Percentiles rank a stretch among this genome's conserved stretches.
Conservation (phyloP, 2,113 vertebrate genomes). For the Lota lota region DNA sequence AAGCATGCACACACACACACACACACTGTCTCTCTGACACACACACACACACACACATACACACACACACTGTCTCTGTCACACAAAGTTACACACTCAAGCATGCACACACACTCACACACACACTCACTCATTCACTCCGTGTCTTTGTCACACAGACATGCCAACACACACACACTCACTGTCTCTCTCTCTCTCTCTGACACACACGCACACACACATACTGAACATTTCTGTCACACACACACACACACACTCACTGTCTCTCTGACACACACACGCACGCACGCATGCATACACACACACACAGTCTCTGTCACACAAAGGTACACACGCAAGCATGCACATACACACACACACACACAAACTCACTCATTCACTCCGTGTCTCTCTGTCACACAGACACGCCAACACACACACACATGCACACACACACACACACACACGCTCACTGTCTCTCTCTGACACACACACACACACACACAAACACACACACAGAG, state of each 20-base stretch:
- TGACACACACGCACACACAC: background rate
- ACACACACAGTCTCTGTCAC: background rate
- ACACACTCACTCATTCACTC: background rate
- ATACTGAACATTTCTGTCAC: background rate
- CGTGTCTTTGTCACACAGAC: background rate
- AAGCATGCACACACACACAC: background rate
- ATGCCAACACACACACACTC: background rate
- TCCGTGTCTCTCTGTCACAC: no score
- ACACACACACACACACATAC: background rate
- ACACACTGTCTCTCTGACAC: background rate
- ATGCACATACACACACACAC: no score
- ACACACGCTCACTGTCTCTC: no score
- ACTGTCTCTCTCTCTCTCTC: background rate
- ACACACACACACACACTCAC: constrained; percentile 2
- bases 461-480: no score
- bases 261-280: background rate
- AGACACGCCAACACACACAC: no score
- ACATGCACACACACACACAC: no score
- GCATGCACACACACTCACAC: background rate
- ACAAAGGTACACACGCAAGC: no score
- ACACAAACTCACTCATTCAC: no score
- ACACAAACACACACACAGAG: no score
- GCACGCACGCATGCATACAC: background rate
- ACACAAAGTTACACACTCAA: no score
- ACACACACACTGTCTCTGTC: background rate